A percentile compares a stretch with the other conserved stretches of the same genome.
phyloP scores from a whole-genome alignment of 2,797 vertebrate genomes.

The Lepidocolaptes lacrymiger region DNA sequence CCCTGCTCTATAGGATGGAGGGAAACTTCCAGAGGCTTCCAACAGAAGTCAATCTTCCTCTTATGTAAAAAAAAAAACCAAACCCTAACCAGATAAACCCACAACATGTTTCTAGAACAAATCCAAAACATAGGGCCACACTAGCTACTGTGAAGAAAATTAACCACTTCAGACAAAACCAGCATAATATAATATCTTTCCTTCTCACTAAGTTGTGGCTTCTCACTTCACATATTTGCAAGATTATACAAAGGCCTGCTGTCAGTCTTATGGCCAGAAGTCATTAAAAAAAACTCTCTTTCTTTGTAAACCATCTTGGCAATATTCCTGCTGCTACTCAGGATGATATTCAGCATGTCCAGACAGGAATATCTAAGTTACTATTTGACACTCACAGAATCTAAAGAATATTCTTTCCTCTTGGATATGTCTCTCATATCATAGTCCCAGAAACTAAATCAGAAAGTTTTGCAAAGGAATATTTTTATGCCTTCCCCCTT shows the following conservation, averaged over 20 bases:
- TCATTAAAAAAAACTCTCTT: background rate
- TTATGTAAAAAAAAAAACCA: no score
- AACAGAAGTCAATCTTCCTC: no score
- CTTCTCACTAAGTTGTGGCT: background rate
- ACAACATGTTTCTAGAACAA: no score
- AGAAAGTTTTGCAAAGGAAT: background rate
- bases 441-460: background rate
- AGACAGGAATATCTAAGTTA: background rate
- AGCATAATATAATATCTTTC: background rate
- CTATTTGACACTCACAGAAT: background rate
- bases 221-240: background rate
- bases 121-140: background rate
- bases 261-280: background rate
- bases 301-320: background rate
- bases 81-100: no score
- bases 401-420: background rate
- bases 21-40: no score
- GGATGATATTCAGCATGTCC: background rate
- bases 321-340: background rate
- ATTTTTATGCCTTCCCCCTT: background rate
- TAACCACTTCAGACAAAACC: accelerated
- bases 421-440: background rate
- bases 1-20: no score
- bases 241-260: background rate
- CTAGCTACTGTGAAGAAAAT: background rate